Base-by-base conservation (phyloP, 2,113 vertebrate genomes). In the Psephotus haematonotus region DNA sequence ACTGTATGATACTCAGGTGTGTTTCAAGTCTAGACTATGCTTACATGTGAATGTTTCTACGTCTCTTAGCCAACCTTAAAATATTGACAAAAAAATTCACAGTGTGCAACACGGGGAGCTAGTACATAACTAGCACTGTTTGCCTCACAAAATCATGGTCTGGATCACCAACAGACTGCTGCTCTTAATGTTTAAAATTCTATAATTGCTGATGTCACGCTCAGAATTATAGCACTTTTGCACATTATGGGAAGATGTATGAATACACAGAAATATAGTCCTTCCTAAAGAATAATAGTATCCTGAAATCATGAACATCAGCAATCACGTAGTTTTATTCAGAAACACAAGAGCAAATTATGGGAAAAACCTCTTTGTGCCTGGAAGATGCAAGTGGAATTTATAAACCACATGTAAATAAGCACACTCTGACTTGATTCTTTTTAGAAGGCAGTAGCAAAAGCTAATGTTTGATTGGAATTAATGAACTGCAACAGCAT, bases 1-100 rank as follows among this genome's bases (percentile, higher is more conserved):
- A 46, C 5, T 35, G 1, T 13, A 27, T 19, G 24, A 43, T 35
- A 49, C 15, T 35, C 0, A 0, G 2, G 13, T 43, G 3, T 55
- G 17, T n/a, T 67, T 77, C 52, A 77, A n/a, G 37, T 53, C 23
- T 35, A 60, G 37, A 16, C 39, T 57, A 52, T 25, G 7, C 11
- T 7, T 33, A 1, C 18, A 28, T 12, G 13, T 29, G 17, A 50
- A 72, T 5, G 9, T 18, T 89, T 13, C 33, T 63, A 18, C 1
- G 41, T 8, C 13, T 52, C 29, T 63, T 57, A 28, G 11, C 7
- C 11, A 43, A 3, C 7, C 13, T 27, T 39, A 44, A 50, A 82
- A 47, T 55, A 53, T 10, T 46, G 23, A 57, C 5, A 6, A 75
- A 49, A 12, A 44, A n/a, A 12, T 63, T 11, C 13, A 63, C n/a